A percentile compares a stretch with the other conserved stretches of the same genome.
phyloP scores from a whole-genome alignment of 1,140 invertebrate species.

The Drosophila simulans region DNA sequence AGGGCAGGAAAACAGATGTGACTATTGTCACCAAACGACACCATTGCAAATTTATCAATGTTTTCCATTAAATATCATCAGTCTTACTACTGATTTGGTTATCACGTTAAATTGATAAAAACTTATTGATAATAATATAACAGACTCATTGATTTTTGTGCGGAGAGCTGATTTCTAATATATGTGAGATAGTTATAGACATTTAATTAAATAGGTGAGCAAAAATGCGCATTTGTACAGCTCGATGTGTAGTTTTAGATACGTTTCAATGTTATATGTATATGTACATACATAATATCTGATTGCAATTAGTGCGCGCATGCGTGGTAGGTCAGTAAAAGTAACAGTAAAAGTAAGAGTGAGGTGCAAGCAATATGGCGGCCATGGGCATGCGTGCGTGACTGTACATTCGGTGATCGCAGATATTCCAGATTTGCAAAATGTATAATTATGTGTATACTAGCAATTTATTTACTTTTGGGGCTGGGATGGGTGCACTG shows the following conservation, averaged over 20 bases:
- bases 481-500: conserved; percentile 28
- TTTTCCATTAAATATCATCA: no score
- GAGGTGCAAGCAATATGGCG: conserved; percentile 37
- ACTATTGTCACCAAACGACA: background rate
- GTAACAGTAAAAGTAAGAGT: conserved; percentile 2
- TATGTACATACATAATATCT: background rate
- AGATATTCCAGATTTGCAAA: conserved; percentile 15
- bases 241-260: conserved; percentile 1
- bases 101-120: background rate
- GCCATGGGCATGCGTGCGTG: conserved; percentile 54
- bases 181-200: background rate
- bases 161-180: no score
- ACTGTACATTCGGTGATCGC: conserved; percentile 46
- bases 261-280: no score
- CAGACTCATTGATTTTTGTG: no score
- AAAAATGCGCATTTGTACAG: background rate
- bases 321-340: conserved; percentile 25
- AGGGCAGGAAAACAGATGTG: background rate
- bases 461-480: conserved; percentile 7
- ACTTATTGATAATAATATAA: background rate
- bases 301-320: conserved; percentile 40
- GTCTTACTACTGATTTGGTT: background rate
- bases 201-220: no score
- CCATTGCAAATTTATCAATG: no score
- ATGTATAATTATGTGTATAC: conserved; percentile 11